Conservation (phyloP, 2,797 vertebrate species). For the Novumbra hubbsi region DNA sequence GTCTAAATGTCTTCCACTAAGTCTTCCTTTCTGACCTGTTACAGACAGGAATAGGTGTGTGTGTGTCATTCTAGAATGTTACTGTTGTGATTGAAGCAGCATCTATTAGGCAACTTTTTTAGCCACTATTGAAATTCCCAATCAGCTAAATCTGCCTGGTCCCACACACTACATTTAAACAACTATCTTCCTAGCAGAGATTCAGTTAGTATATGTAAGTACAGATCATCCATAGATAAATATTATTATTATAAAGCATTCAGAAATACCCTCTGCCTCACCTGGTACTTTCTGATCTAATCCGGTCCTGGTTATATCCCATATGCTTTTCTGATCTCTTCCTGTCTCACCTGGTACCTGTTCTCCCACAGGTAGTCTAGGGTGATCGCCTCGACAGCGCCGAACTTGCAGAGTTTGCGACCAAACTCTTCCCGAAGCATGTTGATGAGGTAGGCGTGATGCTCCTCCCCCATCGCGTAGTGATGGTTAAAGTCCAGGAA, state of each 20-base stretch:
- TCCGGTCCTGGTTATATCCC: too few species aligned
- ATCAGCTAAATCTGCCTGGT: neutral
- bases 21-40: neutral
- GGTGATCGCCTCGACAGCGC: slow-evolving; percentile 83
- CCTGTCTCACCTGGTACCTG: slow-evolving; percentile 80
- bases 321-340: neutral
- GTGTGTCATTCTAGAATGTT: neutral
- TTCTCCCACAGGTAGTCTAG: slow-evolving; percentile 88
- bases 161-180: neutral
- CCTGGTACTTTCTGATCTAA: too few species aligned
- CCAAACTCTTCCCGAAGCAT: slow-evolving; percentile 87
- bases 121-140: neutral
- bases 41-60: slow-evolving; percentile 11
- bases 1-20: slow-evolving; percentile 26
- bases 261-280: too few species aligned
- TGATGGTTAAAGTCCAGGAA: slow-evolving; percentile 98
- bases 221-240: neutral
- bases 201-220: neutral
- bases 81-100: neutral
- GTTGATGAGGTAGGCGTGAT: slow-evolving; percentile 83
- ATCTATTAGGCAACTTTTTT: neutral
- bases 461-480: slow-evolving; percentile 88
- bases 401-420: slow-evolving; percentile 80
- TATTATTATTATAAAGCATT: too few species aligned
- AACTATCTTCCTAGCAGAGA: neutral